Evolutionary conservation across 2,888 invertebrate genomes (phyloP).

Genomic region (Polyommatus icarus): DNA sequence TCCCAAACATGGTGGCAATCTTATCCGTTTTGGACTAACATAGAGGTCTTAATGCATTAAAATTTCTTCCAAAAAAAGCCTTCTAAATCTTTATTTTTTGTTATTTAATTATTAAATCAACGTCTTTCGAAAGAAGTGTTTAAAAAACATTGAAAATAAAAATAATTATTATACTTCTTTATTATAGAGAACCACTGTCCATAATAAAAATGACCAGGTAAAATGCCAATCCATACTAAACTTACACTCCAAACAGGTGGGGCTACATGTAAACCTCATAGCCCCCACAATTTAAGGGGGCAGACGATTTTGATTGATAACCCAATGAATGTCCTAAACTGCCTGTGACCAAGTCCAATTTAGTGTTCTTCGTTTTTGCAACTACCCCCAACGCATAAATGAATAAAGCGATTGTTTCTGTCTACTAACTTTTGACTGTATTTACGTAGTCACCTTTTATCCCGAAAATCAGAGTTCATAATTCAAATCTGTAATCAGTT

Average conservation of each 20-base stretch:
- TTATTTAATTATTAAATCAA: too few species aligned
- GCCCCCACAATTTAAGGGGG: constrained; percentile 44
- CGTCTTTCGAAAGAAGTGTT: too few species aligned
- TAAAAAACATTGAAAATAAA: too few species aligned
- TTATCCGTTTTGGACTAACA: too few species aligned
- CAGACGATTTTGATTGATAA: constrained; percentile 65
- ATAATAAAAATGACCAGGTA: not conserved
- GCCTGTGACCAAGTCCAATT: constrained; percentile 67
- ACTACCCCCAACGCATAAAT: constrained; percentile 66
- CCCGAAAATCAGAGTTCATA: not conserved
- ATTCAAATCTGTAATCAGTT: not conserved
- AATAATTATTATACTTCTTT: too few species aligned
- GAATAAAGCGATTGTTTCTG: constrained; percentile 63
- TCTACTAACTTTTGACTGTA: constrained; percentile 35
- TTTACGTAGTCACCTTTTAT: constrained; percentile 36
- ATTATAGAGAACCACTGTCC: too few species aligned
- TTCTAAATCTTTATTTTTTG: too few species aligned
- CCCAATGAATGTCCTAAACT: constrained; percentile 56
- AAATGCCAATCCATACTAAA: not conserved
- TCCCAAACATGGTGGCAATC: too few species aligned
- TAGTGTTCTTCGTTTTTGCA: constrained; percentile 61
- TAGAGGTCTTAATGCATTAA: too few species aligned
- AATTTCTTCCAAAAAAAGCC: too few species aligned
- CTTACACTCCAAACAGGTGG: constrained; percentile 1
- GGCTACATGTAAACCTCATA: not conserved